Base-by-base conservation (phyloP, 2,888 invertebrate species). In the Tenthredo scrophulariae region DNA sequence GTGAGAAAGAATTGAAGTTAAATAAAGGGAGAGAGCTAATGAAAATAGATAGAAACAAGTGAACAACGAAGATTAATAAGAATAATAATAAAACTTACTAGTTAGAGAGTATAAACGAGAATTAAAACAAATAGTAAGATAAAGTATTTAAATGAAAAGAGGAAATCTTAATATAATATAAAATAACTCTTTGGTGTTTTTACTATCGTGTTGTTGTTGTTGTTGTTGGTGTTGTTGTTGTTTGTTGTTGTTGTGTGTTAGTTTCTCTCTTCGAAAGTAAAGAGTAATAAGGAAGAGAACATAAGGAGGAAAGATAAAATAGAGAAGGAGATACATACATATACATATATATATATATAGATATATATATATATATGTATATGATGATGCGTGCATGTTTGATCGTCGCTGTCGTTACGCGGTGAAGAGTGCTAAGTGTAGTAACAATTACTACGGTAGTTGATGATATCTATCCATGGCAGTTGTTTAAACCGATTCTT, bases 1-100 rank as follows among this genome's bases (percentile, higher is more conserved):
- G 37, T 22, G 80, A 40, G 29, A 80, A 62, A 80, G 13, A 79
- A 80, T 80, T 80, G 80, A 80, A 62, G 62, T 15, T 40, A 40
- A 7, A 80, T 29, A 50, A 6, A 33, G 50, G 50, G 33, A 33
- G 22, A 50, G 37, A 75, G 26, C 2, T 15, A 54, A 77, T 77
- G 18, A 22, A 46, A 29, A 54, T 62, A 58, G 58, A 58, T 80
- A 80, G 40, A 80, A 43, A 74, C 74, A 74, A 74, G 74, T 74
- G 74, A 74, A 74, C 74, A 74, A 74, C 74, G 74, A 74, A 37
- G 74, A 43, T 40, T 43, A 43, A 74, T 74, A 54, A 54, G 26
- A 40, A 74, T 74, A 74, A 74, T 74, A 74, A 43, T 74, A 74
- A 67, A 67, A 67, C 67, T 33, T 33, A 33, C 15, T 67, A 67